phyloP scores from a whole-genome alignment of 2,888 invertebrate genomes.

The Ormyrus thymus region DNA sequence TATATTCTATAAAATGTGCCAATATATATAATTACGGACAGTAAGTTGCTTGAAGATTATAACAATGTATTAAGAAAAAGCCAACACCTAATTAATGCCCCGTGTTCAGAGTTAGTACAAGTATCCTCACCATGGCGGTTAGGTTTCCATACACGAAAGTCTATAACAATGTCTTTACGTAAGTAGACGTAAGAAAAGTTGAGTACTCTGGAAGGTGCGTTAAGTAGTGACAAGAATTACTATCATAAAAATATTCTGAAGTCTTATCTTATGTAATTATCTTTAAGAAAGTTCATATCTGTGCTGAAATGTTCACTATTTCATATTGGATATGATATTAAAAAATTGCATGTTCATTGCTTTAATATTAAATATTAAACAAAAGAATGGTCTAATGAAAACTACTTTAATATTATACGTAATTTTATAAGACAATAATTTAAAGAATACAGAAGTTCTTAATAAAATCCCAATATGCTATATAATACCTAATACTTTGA shows the following conservation, averaged over 20 bases:
- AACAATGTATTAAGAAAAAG: conserved; percentile 37
- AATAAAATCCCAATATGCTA: too few species aligned
- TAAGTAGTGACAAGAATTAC: conserved; percentile 75
- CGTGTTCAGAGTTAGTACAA: conserved; percentile 49
- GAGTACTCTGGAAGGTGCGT: conserved; percentile 76
- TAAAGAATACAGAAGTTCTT: too few species aligned
- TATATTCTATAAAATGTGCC: conserved; percentile 12
- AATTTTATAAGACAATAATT: too few species aligned
- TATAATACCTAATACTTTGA: too few species aligned
- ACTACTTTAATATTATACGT: too few species aligned
- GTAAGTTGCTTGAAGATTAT: conserved; percentile 32
- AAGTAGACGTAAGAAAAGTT: conserved; percentile 54
- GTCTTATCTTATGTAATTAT: too few species aligned
- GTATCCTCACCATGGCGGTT: conserved; percentile 55
- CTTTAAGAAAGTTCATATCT: too few species aligned
- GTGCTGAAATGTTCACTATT: too few species aligned
- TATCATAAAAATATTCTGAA: conserved; percentile 41
- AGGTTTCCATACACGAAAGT: conserved; percentile 52
- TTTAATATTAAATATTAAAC: too few species aligned
- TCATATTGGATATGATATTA: too few species aligned
- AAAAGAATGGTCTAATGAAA: too few species aligned
- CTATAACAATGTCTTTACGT: conserved; percentile 49
- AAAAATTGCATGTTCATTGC: too few species aligned
- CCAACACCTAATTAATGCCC: conserved; percentile 54
- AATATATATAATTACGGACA: conserved; percentile 39